Base-by-base conservation (phyloP, 2,113 vertebrate species). In the Archilochus colubris region DNA sequence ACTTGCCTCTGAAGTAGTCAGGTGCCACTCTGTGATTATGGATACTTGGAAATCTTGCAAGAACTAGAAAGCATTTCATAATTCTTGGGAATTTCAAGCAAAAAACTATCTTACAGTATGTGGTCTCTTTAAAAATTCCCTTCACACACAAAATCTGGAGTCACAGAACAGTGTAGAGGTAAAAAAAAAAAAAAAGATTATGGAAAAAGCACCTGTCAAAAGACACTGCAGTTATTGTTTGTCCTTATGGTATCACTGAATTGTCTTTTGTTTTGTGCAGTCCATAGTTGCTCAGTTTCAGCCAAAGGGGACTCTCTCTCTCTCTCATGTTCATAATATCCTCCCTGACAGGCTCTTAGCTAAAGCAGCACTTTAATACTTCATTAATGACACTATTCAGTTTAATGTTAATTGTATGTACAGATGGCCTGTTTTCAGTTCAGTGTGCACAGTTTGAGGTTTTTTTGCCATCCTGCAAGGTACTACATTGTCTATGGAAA, bases 341-440 rank as follows among this genome's bases (percentile, higher is more conserved):
- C 40, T 91, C 31, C 58, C 67, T 77, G 75, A 88, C 67, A 89
- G 33, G 33, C 82, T 70, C 11, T 82, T 62, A 33, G 53, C 82
- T 86, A 85, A 85, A 86, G 55, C 55, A 88, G 55, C 72, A 7
- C 51, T 91, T 92, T 59, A 83, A 90, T 86, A 81, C 36, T 44
- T 93, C 91, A 68, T 91, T 95, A 95, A 91, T 83, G 48, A 20
- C 64, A 28, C 70, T 88, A 79, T 61, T 89, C 50, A 48, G 72
- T 63, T 85, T 55, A 70, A 77, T 40, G 82, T 59, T 80, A 89
- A 91, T 94, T 64, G 64, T 88, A n/a, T 9, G 0, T 91, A 28
- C 91, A 94, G 93, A 95, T 96, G 91, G 82, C 78, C 82, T 73
- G 33, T 83, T 95, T 83, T 74, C 89, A 95, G 91, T 72, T 76